Base-by-base conservation (phyloP, 2,113 vertebrate genomes). In the Tachuris rubrigastra region DNA sequence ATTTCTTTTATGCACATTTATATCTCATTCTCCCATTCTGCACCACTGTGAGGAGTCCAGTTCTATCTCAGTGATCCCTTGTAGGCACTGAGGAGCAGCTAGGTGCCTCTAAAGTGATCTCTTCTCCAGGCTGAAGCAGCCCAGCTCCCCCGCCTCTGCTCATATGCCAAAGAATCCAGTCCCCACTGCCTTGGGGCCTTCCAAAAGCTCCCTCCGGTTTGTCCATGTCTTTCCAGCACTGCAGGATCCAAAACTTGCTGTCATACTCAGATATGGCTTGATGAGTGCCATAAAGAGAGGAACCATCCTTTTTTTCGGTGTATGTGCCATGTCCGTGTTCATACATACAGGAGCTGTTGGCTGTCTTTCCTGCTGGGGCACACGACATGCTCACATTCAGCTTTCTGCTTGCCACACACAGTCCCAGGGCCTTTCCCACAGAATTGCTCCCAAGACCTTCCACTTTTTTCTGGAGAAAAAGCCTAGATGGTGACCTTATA, bases 341-440 rank as follows among this genome's bases (percentile, higher is more conserved):
- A 49, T 12, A 24, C 10, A 50, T 15, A 20, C 6, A 72, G 47
- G 8, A 39, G 44, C 30, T 75, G 19, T 35, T 68, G 31, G 35
- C 9, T 5, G 1, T 44, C 37, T 85, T 89, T 82, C 27, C 56
- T 85, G 19, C 19, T 14, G 67, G 23, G 39, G 12, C 23, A 59
- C 16, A 33, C 8, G 14, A 44, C 0, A 0, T 35, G 35, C 41
- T 75, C 30, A 31, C 0, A 0, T 63, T 89, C 47, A 46, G 10
- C 71, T 80, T 60, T 6, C 49, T 86, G n/a, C 28, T 53, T 87
- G 39, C 22, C 19, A 47, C 11, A 17, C n/a, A n/a, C n/a, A n/a
- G 20, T 50, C 20, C 18, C 44, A 50, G 17, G 27, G 8, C 31
- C 49, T 33, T 68, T 90, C 52, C 79, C 22, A n/a, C 41, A 49